Percentiles rank a stretch among this genome's conserved stretches.
Conservation (phyloP, 2,888 invertebrate species). For the Palloptera scutellata region DNA sequence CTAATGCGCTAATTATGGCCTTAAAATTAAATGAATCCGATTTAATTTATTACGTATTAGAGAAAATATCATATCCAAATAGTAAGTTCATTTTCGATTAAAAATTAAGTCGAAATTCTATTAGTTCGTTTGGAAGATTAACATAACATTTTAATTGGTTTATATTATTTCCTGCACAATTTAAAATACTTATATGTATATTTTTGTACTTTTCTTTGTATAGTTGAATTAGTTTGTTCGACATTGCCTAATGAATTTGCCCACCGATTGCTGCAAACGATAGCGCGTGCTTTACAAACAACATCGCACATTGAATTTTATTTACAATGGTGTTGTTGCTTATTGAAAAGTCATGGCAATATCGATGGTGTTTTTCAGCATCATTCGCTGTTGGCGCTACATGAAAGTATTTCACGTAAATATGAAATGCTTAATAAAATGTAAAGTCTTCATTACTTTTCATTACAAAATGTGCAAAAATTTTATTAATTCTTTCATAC, state of each 20-base stretch:
- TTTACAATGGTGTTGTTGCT: constrained; percentile 77
- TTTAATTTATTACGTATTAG: constrained; percentile 81
- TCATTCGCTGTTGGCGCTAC: constrained; percentile 75
- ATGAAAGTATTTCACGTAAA: constrained; percentile 81
- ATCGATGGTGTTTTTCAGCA: constrained; percentile 69
- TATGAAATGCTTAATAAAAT: constrained; percentile 84
- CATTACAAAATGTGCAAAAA: neutral
- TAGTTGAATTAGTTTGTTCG: constrained; percentile 79
- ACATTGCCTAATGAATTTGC: constrained; percentile 78
- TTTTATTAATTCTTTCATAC: constrained; percentile 24
- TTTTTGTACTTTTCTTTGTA: constrained; percentile 46
- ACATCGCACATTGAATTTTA: constrained; percentile 90
- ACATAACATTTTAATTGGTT: neutral
- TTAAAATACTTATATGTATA: neutral
- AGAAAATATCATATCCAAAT: constrained; percentile 78
- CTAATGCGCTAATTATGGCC: constrained; percentile 83
- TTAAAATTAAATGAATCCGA: constrained; percentile 83
- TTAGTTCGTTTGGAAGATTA: constrained; percentile 4
- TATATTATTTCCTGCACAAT: constrained; percentile 7
- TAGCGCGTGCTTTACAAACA: constrained; percentile 77
- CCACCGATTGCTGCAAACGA: constrained; percentile 75
- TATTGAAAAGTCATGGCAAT: constrained; percentile 75
- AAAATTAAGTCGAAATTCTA: constrained; percentile 21
- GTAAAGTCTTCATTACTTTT: constrained; percentile 67
- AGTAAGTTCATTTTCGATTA: constrained; percentile 69